Base-by-base conservation (phyloP, 2,113 vertebrate genomes). In the Puntigrus tetrazona region DNA sequence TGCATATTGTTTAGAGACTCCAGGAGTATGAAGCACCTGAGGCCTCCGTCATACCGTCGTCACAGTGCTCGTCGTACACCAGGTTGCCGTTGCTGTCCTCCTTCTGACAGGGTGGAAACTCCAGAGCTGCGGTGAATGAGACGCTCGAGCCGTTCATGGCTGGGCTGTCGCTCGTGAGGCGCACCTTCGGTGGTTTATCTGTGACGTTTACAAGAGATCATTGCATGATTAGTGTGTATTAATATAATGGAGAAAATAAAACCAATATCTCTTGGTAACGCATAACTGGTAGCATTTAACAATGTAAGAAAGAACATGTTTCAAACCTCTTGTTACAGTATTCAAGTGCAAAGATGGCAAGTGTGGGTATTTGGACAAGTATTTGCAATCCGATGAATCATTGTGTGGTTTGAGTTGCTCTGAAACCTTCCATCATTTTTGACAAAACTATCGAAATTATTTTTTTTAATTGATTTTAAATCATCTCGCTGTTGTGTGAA, bases 81-180 rank as follows among this genome's bases (percentile, higher is more conserved):
- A 97, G 94, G 77, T 95, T 93, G 52, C 96, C 96, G 1, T 90
- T 89, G 0, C 89, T 87, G 11, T 96, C 95, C 89, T 97, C 97
- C 83, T 92, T 95, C 91, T 96, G 96, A 86, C 97, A 98, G 7
- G 92, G 95, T 38, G 97, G 95, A 76, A 97, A 94, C 87, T 95
- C 92, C 70, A 99, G 94, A 65, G 89, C 95, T n/a, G 96, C 96
- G 3, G 82, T 91, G 89, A 99, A 99, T 0, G 94, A 93, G 77
- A 99, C 57, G 0, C 89, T 89, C 43, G 97, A 98, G 84, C 97
- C 97, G 18, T 96, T 93, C 38, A 99, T 93, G 0, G 96, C 96
- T 0, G 97, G 98, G n/a, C 96, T 96, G 78, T 98, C 95, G 52
- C 93, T 97, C 84, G 94, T 96, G 90, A 99, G 81, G 50, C 86